Percentiles rank a stretch among this genome's conserved stretches.
Conservation (phyloP, 2,888 invertebrate genomes). For the Alsophila aescularia region DNA sequence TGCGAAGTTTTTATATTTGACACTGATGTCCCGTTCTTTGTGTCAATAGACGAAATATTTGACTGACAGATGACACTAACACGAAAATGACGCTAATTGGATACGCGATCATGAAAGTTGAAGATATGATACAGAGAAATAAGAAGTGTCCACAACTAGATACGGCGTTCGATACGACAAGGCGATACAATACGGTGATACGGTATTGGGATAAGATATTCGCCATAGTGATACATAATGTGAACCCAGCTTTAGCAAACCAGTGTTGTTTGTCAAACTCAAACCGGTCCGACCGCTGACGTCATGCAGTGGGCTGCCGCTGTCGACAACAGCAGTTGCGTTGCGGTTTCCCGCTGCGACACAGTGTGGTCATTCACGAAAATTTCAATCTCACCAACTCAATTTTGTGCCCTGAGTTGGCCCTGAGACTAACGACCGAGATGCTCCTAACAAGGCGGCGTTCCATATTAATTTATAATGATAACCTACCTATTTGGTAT, state of each 20-base stretch:
- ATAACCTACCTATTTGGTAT: conserved; percentile 19
- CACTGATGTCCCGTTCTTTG: too few species aligned
- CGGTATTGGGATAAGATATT: too few species aligned
- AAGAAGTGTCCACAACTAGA: too few species aligned
- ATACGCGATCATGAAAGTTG: too few species aligned
- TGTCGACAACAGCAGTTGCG: conserved; percentile 23
- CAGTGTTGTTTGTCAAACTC: conserved; percentile 45
- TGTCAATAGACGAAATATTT: too few species aligned
- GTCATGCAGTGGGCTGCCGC: conserved; percentile 52
- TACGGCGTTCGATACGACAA: too few species aligned
- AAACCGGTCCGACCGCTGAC: conserved; percentile 56
- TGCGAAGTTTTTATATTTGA: too few species aligned
- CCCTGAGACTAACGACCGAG: conserved; percentile 3
- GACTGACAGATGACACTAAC: too few species aligned
- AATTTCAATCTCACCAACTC: neutral
- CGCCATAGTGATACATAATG: conserved; percentile 12
- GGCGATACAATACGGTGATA: too few species aligned
- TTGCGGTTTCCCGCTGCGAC: conserved; percentile 13
- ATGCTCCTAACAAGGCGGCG: conserved; percentile 9
- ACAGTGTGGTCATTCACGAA: conserved; percentile 14
- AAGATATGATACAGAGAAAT: too few species aligned
- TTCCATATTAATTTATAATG: conserved; percentile 20
- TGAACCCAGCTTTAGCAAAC: conserved; percentile 35
- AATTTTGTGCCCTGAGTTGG: neutral
- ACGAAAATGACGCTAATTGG: too few species aligned